Base-by-base conservation (phyloP, 1,140 invertebrate species). In the Leptinotarsa undecemlineata region DNA sequence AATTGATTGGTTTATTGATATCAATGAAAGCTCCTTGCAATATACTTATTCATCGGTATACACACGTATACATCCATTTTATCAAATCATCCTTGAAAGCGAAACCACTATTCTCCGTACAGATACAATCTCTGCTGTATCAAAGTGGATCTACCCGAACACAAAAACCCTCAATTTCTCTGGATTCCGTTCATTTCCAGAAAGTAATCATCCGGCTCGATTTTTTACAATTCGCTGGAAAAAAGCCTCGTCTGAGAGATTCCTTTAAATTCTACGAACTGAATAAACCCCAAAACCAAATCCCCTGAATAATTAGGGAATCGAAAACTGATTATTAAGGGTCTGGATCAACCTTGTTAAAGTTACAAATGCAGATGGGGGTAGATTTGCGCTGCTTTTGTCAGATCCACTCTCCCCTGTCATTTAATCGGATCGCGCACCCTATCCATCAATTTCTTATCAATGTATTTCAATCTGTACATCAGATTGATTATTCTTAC, bases 351-450 rank as follows among this genome's bases (percentile, higher is more conserved):
- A 73, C 75, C 72, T 76, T 76, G 75, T 76, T 76, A 74, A 76
- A 76, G 75, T 76, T 74, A 74, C 75, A 74, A 76, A 76, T 76
- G 75, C 75, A 76, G 75, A 76, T 76, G 72, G 75, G 75, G 72
- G 70, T 70, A 76, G 61, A 70, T 68, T 64, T 72, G 21, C 61
- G 66, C 72, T 74, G 72, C 75, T 73, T 76, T 76, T 76, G 75
- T 76, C 72, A 74, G 72, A 71, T 74, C 66, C 42, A 74, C 17
- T 72, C 70, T 69, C 75, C 75, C 68, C 71, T 62, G 63, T 74
- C 63, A 68, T 76, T 67, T 76, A 74, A 76, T 76, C 72, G 75
- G 68, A 76, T 74, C 48, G 57, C 72, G 67, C 75, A 48, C 75
- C 75, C 75, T 74, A 76, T 76, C 71, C 75, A 76, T 76, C 71